These are phyloP conservation scores for Apistogramma diplotaenia DNA, from an alignment of 2,113 vertebrate species.

Conservation along the genomic window DNA sequence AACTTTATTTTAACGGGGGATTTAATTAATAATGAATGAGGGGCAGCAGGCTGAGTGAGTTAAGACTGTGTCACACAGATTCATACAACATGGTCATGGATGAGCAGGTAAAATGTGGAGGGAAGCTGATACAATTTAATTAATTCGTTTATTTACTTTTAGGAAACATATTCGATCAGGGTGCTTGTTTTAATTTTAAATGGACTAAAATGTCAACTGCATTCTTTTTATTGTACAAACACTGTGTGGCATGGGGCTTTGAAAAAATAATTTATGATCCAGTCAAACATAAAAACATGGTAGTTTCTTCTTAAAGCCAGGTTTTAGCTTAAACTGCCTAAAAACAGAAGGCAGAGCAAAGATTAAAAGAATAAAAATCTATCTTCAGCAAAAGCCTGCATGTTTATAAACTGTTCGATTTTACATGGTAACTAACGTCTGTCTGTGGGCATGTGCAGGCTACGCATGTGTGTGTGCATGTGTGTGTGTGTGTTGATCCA, in stretches of 20 bases:
- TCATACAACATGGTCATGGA: background rate
- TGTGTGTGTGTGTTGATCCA: slow-evolving; percentile 18
- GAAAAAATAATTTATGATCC: background rate
- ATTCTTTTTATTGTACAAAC: background rate
- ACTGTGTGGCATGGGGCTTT: background rate
- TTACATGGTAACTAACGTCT: slow-evolving; percentile 20
- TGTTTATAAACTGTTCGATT: slow-evolving; percentile 9
- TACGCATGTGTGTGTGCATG: slow-evolving; percentile 18
- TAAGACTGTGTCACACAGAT: slow-evolving; percentile 3
- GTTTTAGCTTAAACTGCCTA: background rate
- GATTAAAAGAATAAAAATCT: background rate
- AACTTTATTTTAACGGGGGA: slow-evolving; percentile 21
- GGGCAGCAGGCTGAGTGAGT: slow-evolving; percentile 25
- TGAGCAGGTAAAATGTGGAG: background rate
- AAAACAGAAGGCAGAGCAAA: background rate
- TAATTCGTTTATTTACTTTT: background rate
- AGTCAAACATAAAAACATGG: background rate
- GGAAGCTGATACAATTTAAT: background rate
- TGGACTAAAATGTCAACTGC: background rate
- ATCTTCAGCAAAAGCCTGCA: background rate
- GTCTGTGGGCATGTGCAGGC: background rate
- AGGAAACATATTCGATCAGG: background rate
- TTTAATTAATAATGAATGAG: slow-evolving; percentile 59
- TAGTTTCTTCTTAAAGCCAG: background rate
- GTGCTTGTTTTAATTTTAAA: background rate